These are phyloP conservation scores for Musca domestica DNA, from an alignment of 1,140 invertebrate species.

Conservation along the genomic window DNA sequence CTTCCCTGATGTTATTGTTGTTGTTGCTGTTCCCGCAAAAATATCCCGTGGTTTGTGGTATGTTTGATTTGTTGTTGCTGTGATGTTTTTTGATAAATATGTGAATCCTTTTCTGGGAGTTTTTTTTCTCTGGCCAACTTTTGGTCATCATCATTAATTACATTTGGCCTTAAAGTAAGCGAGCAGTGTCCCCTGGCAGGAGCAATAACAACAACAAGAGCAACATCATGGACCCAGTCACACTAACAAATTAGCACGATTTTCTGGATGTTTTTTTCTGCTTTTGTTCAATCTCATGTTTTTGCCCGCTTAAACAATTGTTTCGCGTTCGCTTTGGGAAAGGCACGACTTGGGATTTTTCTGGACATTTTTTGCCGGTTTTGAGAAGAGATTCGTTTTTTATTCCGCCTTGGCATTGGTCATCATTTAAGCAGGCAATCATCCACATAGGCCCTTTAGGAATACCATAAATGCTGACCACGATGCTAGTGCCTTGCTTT, in stretches of 20 bases:
- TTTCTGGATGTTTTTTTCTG: conserved; percentile 3
- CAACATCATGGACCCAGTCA: not conserved
- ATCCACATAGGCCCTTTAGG: conserved; percentile 11
- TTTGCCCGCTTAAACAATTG: not conserved
- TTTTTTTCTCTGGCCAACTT: not conserved
- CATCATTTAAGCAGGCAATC: conserved; percentile 16
- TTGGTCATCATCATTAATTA: conserved; percentile 20
- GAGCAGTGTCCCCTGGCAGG: too few species aligned
- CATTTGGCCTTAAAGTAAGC: conserved; percentile 5
- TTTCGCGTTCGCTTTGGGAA: not conserved
- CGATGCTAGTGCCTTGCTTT: not conserved
- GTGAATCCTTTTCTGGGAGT: conserved; percentile 2
- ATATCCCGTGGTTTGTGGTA: not conserved
- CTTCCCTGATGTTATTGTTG: too few species aligned
- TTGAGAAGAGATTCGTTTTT: not conserved
- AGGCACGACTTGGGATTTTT: conserved; percentile 6
- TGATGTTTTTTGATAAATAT: conserved; percentile 10
- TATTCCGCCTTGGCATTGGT: not conserved
- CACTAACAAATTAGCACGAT: conserved; percentile 20
- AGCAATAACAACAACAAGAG: not conserved
- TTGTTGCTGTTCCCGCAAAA: not conserved
- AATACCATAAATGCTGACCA: conserved; percentile 7
- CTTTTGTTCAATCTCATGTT: not conserved
- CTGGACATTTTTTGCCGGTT: too few species aligned
- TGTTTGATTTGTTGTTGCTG: not conserved